Evolutionary conservation across 1,140 invertebrate genomes (phyloP).

Genomic region (Nephila pilipes): DNA sequence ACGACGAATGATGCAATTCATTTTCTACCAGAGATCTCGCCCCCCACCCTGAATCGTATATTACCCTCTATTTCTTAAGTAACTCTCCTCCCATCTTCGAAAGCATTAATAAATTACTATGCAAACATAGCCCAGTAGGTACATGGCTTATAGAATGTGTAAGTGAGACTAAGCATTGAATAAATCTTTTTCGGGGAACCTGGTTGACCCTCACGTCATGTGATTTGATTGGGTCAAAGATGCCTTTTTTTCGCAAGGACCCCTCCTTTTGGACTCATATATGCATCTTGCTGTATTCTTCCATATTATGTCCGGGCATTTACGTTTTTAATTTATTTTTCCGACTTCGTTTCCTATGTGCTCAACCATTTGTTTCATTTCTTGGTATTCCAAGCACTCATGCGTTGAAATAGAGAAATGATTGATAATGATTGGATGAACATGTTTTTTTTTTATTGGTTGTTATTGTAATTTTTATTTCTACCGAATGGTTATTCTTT

Average conservation of each 20-base stretch:
- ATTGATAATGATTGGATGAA: conserved; percentile 76
- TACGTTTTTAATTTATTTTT: conserved; percentile 54
- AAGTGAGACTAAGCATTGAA: conserved; percentile 62
- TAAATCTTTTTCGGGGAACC: conserved; percentile 60
- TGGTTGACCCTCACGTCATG: conserved; percentile 62
- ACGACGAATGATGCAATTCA: not conserved
- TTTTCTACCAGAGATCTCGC: not conserved
- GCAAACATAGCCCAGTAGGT: conserved; percentile 64
- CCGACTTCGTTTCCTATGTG: conserved; percentile 28
- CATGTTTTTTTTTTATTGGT: conserved; percentile 58
- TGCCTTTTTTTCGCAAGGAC: conserved; percentile 46
- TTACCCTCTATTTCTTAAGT: conserved; percentile 4
- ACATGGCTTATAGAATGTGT: conserved; percentile 44
- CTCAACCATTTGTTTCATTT: conserved; percentile 72
- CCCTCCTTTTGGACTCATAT: conserved; percentile 4
- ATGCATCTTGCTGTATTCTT: not conserved
- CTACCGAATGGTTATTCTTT: conserved; percentile 56
- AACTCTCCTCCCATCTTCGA: not conserved
- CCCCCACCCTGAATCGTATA: not conserved
- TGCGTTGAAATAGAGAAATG: conserved; percentile 75
- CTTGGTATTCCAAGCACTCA: conserved; percentile 67
- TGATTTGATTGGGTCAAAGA: conserved; percentile 74
- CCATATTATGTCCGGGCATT: conserved; percentile 10
- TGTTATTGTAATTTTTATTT: conserved; percentile 66
- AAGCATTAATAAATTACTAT: conserved; percentile 72